phyloP scores from a whole-genome alignment of 35 echinoderm and acorn worm species.

The Strongylocentrotus purpuratus region DNA sequence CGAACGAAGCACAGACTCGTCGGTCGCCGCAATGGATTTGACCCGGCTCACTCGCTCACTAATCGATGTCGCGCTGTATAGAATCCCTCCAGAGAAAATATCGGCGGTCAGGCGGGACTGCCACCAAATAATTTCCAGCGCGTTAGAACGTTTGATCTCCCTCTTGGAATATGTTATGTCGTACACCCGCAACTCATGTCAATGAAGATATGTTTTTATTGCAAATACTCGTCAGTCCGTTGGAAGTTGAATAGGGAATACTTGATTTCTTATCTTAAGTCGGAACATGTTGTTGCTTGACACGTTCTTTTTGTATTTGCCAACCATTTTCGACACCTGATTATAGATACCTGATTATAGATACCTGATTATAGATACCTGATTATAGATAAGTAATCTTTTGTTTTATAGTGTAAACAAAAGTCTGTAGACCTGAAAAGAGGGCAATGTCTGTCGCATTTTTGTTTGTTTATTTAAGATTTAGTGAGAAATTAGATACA shows the following conservation, averaged over 20 bases:
- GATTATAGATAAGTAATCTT: too few species aligned
- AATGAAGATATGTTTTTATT: not conserved
- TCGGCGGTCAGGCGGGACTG: not conserved
- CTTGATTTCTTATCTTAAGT: not conserved
- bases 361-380: too few species aligned
- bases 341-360: too few species aligned
- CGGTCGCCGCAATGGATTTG: not conserved
- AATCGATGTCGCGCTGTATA: too few species aligned
- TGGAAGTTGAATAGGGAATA: not conserved
- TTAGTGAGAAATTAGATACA: too few species aligned
- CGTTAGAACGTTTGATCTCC: not conserved
- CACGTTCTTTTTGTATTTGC: not conserved
- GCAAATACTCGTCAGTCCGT: not conserved
- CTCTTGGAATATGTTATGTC: not conserved
- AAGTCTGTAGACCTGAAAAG: too few species aligned
- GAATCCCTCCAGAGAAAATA: not conserved
- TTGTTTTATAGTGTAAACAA: too few species aligned
- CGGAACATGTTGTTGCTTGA: not conserved
- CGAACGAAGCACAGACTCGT: not conserved
- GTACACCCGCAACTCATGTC: not conserved
- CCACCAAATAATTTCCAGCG: not conserved
- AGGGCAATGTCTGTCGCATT: too few species aligned
- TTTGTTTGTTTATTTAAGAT: too few species aligned
- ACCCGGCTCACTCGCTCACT: not conserved
- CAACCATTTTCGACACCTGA: too few species aligned